phyloP scores from a whole-genome alignment of 2,113 vertebrate genomes.

The Myxocyprinus asiaticus region DNA sequence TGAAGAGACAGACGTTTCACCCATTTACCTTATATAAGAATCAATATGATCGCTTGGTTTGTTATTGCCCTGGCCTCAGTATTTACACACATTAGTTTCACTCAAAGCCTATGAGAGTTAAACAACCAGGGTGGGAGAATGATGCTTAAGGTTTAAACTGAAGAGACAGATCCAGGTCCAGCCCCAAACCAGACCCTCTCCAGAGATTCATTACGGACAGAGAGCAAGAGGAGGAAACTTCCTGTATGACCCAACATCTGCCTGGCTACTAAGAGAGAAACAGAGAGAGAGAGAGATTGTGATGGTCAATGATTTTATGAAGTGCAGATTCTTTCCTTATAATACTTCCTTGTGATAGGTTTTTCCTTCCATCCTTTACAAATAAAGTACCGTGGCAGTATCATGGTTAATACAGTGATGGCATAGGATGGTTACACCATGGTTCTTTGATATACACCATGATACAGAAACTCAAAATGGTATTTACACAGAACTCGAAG shows the following conservation, averaged over 20 bases:
- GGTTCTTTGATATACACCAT: too few relatives aligned
- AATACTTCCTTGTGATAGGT: too few relatives aligned
- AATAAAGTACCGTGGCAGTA: too few relatives aligned
- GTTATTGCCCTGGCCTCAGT: neutral
- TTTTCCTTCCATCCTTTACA: too few relatives aligned
- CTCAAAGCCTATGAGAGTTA: conserved; percentile 21
- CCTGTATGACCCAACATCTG: conserved; percentile 80
- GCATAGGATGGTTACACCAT: too few relatives aligned
- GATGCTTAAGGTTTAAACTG: conserved; percentile 89
- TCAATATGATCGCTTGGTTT: neutral
- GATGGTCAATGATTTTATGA: neutral
- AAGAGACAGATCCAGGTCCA: conserved; percentile 87
- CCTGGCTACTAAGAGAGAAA: conserved; percentile 4
- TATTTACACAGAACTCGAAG: too few relatives aligned
- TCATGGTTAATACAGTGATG: too few relatives aligned
- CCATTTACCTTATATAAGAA: neutral
- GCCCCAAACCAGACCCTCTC: conserved; percentile 85
- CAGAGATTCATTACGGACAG: conserved; percentile 90
- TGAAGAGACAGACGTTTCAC: too few relatives aligned
- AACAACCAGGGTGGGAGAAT: conserved; percentile 69
- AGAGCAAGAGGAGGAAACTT: conserved; percentile 80
- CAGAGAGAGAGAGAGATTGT: neutral
- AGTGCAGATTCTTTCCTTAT: too few relatives aligned
- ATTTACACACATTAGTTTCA: conserved; percentile 10
- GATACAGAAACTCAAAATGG: too few relatives aligned